Base-by-base conservation (phyloP, 2,113 vertebrate species). In the Agapornis roseicollis region DNA sequence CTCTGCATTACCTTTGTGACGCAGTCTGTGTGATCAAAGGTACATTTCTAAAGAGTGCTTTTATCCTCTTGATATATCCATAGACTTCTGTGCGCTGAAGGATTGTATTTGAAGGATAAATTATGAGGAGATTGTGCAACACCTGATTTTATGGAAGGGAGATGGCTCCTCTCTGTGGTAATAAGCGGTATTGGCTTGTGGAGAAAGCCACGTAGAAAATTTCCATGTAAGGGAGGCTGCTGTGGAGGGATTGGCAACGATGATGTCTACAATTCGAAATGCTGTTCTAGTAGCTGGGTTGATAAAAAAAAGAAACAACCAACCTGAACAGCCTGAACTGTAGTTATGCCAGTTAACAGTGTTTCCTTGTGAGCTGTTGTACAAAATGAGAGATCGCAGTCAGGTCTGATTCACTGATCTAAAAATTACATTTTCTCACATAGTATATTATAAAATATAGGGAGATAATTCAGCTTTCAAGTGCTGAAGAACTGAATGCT, bases 141-240 rank as follows among this genome's bases (percentile, higher is more conserved):
- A 33, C 2, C 69, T 23, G 22, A 5, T 4, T 65, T 69, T 70
- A 18, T 4, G 37, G 5, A 44, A 82, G 85, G 61, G 12, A 41
- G 71, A 27, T 65, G 93, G 93, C 95, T 80, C 96, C 96, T 58
- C 96, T 88, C 70, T 55, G 80, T 89, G 94, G 94, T 41, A 53
- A 29, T 37, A 23, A 85, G 77, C 2, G 80, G 92, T 69, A 95
- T 37, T 56, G 70, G 35, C 10, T 76, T 71, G 17, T 27, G n/a
- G 65, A 22, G 80, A 79, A 52, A 95, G 83, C 88, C 90, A 84
- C 44, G 35, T 49, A 52, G 96, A 92, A 94, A 90, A 93, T 89
- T 71, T 92, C 92, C 93, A 85, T 94, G 47, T 94, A 95, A 94
- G 95, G 94, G 82, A 93, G 88, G 9, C 85, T 49, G 47, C 69